Evolutionary conservation across 1,140 invertebrate genomes (phyloP).

Genomic region (Drosophila pectinifera): DNA sequence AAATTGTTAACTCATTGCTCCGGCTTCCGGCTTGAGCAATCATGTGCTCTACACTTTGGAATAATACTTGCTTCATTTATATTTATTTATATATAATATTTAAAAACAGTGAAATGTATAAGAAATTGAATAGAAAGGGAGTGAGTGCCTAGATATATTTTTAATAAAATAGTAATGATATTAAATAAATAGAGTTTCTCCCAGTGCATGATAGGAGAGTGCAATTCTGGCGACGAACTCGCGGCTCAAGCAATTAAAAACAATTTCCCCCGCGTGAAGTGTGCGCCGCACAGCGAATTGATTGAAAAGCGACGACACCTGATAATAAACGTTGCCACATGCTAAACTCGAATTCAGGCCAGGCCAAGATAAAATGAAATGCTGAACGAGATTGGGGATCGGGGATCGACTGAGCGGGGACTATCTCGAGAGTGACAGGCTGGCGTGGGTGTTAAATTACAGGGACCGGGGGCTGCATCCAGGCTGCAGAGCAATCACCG

Average conservation of each 20-base stretch:
- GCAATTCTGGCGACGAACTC: neutral
- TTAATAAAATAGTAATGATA: too few relatives aligned
- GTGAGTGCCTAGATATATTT: too few relatives aligned
- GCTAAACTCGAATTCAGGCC: constrained; percentile 53
- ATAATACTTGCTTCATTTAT: neutral
- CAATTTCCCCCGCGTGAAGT: constrained; percentile 47
- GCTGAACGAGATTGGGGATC: constrained; percentile 1
- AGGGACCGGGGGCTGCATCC: constrained; percentile 44
- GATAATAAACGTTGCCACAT: constrained; percentile 59
- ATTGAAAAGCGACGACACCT: constrained; percentile 67
- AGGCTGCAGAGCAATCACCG: constrained; percentile 35
- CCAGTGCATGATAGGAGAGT: constrained; percentile 8
- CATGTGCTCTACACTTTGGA: constrained; percentile 3
- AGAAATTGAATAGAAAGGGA: too few relatives aligned
- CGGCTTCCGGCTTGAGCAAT: constrained; percentile 28
- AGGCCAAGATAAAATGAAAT: neutral
- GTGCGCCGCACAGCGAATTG: constrained; percentile 35
- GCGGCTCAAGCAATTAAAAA: constrained; percentile 49
- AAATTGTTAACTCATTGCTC: constrained; percentile 51
- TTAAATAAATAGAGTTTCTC: too few relatives aligned
- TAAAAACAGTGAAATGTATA: neutral
- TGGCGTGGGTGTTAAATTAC: constrained; percentile 79
- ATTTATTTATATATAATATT: neutral
- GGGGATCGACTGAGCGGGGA: neutral
- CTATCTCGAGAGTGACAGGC: constrained; percentile 28